Percentiles rank a stretch among this genome's conserved stretches.
Evolutionary conservation across 2,888 invertebrate genomes (phyloP).

Genomic region (Belgica antarctica): DNA sequence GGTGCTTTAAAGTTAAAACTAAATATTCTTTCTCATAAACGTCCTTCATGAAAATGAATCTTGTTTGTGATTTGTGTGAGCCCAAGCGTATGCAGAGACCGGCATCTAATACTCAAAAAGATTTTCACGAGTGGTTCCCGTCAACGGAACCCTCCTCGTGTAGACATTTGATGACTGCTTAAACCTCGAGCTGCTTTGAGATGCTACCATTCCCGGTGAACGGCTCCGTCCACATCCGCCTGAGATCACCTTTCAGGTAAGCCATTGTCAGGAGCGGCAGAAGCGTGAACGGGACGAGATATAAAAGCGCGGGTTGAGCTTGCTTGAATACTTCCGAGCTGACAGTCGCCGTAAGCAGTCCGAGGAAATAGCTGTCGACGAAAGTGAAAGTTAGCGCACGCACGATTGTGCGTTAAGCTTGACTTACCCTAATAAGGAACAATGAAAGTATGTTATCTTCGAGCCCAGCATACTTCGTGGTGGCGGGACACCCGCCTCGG

Average conservation of each 20-base stretch:
- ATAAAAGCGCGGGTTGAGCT: conserved; percentile 94
- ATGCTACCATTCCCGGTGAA: conserved; percentile 67
- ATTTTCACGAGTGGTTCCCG: background rate
- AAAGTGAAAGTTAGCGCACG: too few relatives aligned
- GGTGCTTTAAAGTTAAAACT: conserved; percentile 5
- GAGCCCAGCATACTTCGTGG: conserved; percentile 60
- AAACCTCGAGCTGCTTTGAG: conserved; percentile 80
- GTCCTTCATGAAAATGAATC: background rate
- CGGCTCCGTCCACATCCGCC: conserved; percentile 97
- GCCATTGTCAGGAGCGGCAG: conserved; percentile 96
- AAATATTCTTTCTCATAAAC: background rate
- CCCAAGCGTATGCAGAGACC: background rate
- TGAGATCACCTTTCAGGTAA: conserved; percentile 94
- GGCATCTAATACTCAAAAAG: background rate
- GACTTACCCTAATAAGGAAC: conserved; percentile 82
- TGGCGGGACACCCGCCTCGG: conserved; percentile 58
- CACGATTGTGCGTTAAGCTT: background rate
- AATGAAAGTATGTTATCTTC: conserved; percentile 92
- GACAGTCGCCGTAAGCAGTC: conserved; percentile 92
- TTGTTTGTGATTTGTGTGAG: too few relatives aligned
- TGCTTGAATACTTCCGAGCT: conserved; percentile 98
- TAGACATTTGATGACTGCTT: conserved; percentile 55
- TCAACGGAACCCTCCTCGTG: too few relatives aligned
- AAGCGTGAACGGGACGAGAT: conserved; percentile 95
- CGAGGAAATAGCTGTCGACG: conserved; percentile 79